These are phyloP conservation scores for Cyrtorhinus lividipennis DNA, from an alignment of 1,140 invertebrate genomes.

Conservation along the genomic window DNA sequence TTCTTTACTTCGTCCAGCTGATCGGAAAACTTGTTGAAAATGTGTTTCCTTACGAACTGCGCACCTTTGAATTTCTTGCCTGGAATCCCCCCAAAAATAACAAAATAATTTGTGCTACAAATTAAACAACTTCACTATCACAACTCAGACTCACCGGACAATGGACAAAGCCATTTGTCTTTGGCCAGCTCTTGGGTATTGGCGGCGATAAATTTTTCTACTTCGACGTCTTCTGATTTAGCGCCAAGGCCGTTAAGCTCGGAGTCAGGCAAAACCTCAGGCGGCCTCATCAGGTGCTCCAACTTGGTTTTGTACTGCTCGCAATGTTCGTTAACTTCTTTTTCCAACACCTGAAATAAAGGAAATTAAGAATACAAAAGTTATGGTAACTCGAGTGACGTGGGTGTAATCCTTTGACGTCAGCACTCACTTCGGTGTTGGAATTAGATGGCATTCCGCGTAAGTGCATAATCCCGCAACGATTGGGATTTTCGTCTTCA, in stretches of 20 bases:
- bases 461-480: slow-evolving; percentile 96
- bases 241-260: slow-evolving; percentile 75
- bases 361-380: slow-evolving; percentile 15
- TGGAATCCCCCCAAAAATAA: too few species aligned
- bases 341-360: slow-evolving; percentile 37
- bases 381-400: neutral
- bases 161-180: slow-evolving; percentile 96
- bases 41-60: slow-evolving; percentile 97
- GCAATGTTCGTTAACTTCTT: slow-evolving; percentile 62
- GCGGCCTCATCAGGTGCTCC: slow-evolving; percentile 63
- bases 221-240: slow-evolving; percentile 74
- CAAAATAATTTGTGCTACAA: neutral
- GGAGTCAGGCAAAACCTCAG: slow-evolving; percentile 52
- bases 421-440: slow-evolving; percentile 48
- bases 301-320: slow-evolving; percentile 74
- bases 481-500: slow-evolving; percentile 99
- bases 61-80: slow-evolving; percentile 99
- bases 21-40: slow-evolving; percentile 93
- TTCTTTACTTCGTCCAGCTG: slow-evolving; percentile 94
- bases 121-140: too few species aligned
- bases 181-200: slow-evolving; percentile 92
- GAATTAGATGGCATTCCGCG: slow-evolving; percentile 62
- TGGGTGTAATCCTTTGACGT: neutral
- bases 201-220: slow-evolving; percentile 85
- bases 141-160: slow-evolving; percentile 47